Evolutionary conservation across 2,888 invertebrate genomes (phyloP).

Genomic region (Taenaris catops): DNA sequence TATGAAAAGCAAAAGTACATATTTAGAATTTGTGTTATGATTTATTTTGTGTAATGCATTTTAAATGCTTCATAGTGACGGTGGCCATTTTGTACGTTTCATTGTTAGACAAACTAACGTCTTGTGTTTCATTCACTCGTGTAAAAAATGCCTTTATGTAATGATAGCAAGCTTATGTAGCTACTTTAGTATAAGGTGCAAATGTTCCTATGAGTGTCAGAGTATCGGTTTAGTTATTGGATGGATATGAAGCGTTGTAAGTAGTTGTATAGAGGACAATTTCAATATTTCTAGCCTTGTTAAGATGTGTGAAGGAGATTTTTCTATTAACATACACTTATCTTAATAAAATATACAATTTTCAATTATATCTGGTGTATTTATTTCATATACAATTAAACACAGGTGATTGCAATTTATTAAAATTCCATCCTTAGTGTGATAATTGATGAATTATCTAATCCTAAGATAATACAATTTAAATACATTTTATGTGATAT

Average conservation of each 20-base stretch:
- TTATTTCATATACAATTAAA: no score
- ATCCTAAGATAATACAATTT: no score
- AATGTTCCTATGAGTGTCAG: slow-evolving; percentile 76
- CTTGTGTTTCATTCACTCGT: neutral
- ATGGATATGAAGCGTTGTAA: slow-evolving; percentile 35
- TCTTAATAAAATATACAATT: slow-evolving; percentile 61
- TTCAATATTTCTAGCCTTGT: slow-evolving; percentile 57
- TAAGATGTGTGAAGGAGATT: slow-evolving; percentile 60
- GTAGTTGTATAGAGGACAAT: slow-evolving; percentile 52
- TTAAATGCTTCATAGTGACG: neutral
- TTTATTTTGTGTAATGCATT: neutral
- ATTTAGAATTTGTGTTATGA: neutral
- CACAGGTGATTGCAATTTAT: no score
- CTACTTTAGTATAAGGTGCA: slow-evolving; percentile 63
- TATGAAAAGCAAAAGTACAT: no score
- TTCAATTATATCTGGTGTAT: slow-evolving; percentile 20
- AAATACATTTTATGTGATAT: no score
- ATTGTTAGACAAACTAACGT: no score
- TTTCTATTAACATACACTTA: slow-evolving; percentile 68
- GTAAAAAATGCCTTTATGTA: neutral
- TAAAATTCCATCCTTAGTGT: no score
- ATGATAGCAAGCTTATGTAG: slow-evolving; percentile 18
- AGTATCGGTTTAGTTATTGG: slow-evolving; percentile 30
- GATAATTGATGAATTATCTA: no score
- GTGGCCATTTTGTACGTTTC: neutral